phyloP scores from a whole-genome alignment of 2,888 invertebrate genomes.

The Andrena flavipes region DNA sequence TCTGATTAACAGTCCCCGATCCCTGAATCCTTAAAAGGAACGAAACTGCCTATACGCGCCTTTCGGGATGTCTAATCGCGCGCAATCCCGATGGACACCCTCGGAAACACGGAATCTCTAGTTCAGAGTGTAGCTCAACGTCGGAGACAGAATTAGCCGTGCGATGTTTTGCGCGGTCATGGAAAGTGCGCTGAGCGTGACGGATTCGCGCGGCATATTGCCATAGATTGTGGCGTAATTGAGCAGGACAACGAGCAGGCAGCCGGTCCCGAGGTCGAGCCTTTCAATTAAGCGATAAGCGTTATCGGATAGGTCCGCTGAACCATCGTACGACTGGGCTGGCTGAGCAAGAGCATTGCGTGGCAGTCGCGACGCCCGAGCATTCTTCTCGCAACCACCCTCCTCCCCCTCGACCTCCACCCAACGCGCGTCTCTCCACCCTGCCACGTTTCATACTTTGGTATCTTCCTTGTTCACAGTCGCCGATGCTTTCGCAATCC shows the following conservation, averaged over 20 bases:
- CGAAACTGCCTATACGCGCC: no score
- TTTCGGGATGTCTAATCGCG: no score
- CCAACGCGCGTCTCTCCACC: constrained; percentile 27
- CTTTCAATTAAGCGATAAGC: constrained; percentile 78
- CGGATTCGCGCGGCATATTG: constrained; percentile 61
- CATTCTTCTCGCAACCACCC: constrained; percentile 46
- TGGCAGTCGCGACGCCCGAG: constrained; percentile 51
- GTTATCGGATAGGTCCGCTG: constrained; percentile 69
- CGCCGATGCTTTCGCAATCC: constrained; percentile 52
- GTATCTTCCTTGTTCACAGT: constrained; percentile 59
- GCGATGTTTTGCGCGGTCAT: constrained; percentile 1
- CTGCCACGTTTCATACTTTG: constrained; percentile 45
- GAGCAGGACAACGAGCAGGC: constrained; percentile 63
- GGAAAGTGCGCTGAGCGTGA: constrained; percentile 43
- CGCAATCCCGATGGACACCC: no score
- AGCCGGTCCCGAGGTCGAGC: constrained; percentile 61
- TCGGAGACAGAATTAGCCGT: neutral
- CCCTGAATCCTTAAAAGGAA: no score
- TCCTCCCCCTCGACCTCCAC: neutral
- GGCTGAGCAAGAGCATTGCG: constrained; percentile 49
- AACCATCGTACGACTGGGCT: constrained; percentile 57
- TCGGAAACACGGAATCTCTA: no score
- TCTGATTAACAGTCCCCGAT: no score
- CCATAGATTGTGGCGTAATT: constrained; percentile 66
- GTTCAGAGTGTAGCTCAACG: neutral